Base-by-base conservation (phyloP, 1,140 invertebrate species). In the Elymnias hypermnestra region DNA sequence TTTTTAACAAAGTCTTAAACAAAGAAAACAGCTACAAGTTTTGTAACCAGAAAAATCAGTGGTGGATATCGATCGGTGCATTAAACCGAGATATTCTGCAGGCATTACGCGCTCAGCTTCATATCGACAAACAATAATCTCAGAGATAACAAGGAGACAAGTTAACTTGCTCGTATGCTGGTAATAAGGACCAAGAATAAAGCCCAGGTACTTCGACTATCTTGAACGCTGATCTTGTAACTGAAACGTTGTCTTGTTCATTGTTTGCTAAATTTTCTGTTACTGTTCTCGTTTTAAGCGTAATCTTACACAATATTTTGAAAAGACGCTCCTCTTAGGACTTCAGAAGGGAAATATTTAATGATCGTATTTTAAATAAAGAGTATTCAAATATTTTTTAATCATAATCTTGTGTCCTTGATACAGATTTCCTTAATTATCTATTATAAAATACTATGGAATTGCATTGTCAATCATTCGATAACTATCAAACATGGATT, bases 71-170 rank as follows among this genome's bases (percentile, higher is more conserved):
- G 40, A 72, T 70, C 60, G 57, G 12, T 36, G 52, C 25, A 49
- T 40, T 23, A 51, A 52, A 40, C 31, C 25, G 19, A 51, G 40
- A 55, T 46, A 61, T 52, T 57, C 47, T 48, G 46, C 36, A 48
- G 35, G 43, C 46, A 18, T 29, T 50, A 50, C 53, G 48, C 39
- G 63, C 51, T n/a, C 56, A 45, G 53, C 54, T 50, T 39, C 55
- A 63, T 81, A 83, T 83, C 79, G 62, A 63, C 60, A 55, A 48
- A 75, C 69, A 70, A 73, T 79, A 83, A 83, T 83, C 79, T 81
- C 50, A 25, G 37, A 67, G 76, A 83, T 83, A 83, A 77, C 60
- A 63, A 47, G 61, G 49, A 67, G 70, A 83, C 79, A 81, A 81
- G 76, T 79, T 83, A 79, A 81, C 70, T 81, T 76, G 72, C 61